Base-by-base conservation (phyloP, 2,888 invertebrate genomes). In the Sinodicranocentrus sp. region DNA sequence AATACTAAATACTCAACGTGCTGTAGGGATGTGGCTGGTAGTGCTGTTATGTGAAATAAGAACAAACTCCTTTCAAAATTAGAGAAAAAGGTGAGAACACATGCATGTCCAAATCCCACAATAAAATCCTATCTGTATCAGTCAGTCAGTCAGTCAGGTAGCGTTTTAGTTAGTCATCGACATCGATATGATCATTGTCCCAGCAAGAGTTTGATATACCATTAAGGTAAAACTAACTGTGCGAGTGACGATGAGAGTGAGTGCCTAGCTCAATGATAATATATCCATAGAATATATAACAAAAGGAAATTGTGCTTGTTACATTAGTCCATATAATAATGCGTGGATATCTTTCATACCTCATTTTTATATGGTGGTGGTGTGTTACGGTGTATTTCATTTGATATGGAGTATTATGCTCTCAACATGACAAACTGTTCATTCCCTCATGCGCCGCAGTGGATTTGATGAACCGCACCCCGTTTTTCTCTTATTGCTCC, bases 81-180 rank as follows among this genome's bases (percentile, higher is more conserved):
- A 39, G n/a, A 63, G 63, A 63, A 63, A 76, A 65, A 76, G 76
- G 76, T 76, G 76, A 76, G 76, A 76, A 76, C 65, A 39, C 52
- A 54, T 19, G 25, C 39, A 65, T 54, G 57, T 26, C 54, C 21
- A 39, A 76, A 54, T 76, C 76, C 76, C 76, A 76, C 65, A 76
- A 76, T 76, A 76, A 76, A 73, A 63, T 61, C 43, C 65, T 43
- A 76, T 65, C 76, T 76, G 76, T 65, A 65, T 76, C 67, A 65
- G 54, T 76, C 67, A 76, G 76, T 76, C 76, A 67, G 26, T 44
- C 73, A 63, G 61, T 73, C 28, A 44, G 59, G 39, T 54, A 67
- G 59, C 25, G 15, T 43, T 48, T 44, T n/a, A 3, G 1, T 13
- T 8, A 44, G 28, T 67, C 54, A 43, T 71, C 44, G 19, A 26